Percentiles rank a stretch among this genome's conserved stretches.
These are phyloP conservation scores for Drosophila ercepeae DNA, from an alignment of 1,140 invertebrate species.

Conservation along the genomic window DNA sequence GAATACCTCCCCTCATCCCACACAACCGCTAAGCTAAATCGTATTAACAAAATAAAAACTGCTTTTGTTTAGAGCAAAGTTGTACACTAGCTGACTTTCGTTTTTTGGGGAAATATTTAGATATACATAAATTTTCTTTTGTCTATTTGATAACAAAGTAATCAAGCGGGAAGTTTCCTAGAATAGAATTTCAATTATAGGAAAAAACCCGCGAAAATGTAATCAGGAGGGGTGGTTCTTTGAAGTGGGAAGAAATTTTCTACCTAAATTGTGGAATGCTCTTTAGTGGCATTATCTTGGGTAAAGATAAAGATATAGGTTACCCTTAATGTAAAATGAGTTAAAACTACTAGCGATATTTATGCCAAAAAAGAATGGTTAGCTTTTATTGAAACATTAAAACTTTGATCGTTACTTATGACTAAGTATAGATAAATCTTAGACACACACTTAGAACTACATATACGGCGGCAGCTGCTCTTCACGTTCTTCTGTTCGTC, in stretches of 20 bases:
- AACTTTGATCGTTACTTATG: constrained; percentile 40
- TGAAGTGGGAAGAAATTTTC: too few relatives aligned
- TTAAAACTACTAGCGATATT: not conserved
- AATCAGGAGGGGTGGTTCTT: too few relatives aligned
- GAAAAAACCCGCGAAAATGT: not conserved
- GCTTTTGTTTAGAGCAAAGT: constrained; percentile 63
- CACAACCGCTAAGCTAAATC: constrained; percentile 41
- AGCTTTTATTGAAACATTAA: constrained; percentile 32
- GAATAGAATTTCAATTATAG: not conserved
- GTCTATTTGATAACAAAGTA: not conserved
- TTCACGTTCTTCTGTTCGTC: constrained; percentile 1
- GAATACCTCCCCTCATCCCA: constrained; percentile 28
- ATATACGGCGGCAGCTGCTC: constrained; percentile 29
- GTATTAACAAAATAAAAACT: constrained; percentile 50
- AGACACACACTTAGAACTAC: constrained; percentile 30
- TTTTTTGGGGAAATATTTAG: not conserved
- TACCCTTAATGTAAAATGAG: too few relatives aligned
- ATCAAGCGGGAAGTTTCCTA: not conserved
- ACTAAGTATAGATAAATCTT: constrained; percentile 29
- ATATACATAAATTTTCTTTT: not conserved
- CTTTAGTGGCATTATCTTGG: too few relatives aligned
- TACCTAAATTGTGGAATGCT: too few relatives aligned
- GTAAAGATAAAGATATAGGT: too few relatives aligned
- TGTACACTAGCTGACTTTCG: constrained; percentile 51
- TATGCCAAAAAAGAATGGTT: constrained; percentile 11